phyloP scores from a whole-genome alignment of 2,113 vertebrate species.

The Muntiacus muntjak region DNA sequence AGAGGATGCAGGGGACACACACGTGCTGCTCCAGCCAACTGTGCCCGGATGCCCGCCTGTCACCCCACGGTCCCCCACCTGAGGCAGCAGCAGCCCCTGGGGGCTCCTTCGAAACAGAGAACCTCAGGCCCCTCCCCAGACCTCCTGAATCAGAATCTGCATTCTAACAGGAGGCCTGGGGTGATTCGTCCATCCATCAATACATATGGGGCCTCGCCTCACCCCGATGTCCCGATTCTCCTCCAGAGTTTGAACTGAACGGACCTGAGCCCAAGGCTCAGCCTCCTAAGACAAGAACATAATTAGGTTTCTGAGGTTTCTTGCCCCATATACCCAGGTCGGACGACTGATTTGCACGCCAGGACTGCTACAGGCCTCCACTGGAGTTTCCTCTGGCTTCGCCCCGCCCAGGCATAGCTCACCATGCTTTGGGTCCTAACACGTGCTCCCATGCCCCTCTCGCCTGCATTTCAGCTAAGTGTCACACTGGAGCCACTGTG shows the following conservation, averaged over 20 bases:
- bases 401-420: not conserved
- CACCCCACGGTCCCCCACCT: accelerated
- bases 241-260: not conserved
- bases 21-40: accelerated
- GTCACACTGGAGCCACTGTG: not conserved
- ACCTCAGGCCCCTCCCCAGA: not conserved
- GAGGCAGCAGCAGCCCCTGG: not conserved
- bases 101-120: not conserved
- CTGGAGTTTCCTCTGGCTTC: not conserved
- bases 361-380: not conserved
- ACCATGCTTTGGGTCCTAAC: not conserved
- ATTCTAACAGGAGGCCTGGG: not conserved
- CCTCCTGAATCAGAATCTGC: not conserved
- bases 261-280: not conserved
- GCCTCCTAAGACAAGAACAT: not conserved
- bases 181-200: not conserved
- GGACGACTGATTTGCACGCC: not conserved
- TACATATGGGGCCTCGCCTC: not conserved
- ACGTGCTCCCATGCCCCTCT: not conserved
- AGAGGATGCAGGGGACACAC: not conserved
- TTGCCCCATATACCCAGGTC: not conserved
- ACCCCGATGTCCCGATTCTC: not conserved
- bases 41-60: not conserved
- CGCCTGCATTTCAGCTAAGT: not conserved
- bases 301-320: not conserved